Base-by-base conservation (phyloP, 2,888 invertebrate species). In the Temnothorax ravouxi region DNA sequence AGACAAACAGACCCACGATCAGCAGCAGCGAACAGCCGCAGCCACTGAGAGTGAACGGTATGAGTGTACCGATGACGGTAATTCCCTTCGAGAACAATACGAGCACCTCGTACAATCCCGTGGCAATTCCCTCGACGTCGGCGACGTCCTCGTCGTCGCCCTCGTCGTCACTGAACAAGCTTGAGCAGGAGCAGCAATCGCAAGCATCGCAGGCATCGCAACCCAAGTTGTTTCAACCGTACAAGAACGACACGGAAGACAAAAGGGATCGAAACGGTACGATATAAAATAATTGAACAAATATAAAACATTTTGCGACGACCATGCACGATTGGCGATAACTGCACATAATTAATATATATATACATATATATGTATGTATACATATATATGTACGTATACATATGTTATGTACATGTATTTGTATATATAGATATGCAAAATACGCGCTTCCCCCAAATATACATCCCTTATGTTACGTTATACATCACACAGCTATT, bases 201-300 rank as follows among this genome's bases (percentile, higher is more conserved):
- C 62, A 62, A 38, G 38, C 3, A 6, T 41, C 34, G 29, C 66
- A 47, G 3, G 21, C 11, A 4, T 0, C 41, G 15, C 93, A 92
- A 38, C 97, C 97, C 0, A 97, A 97, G 92, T 95, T 97, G 38
- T 97, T 97, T 93, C 97, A 97, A 93, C 97, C 97, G 0, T 97
- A 97, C 95, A 97, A 97, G 92, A 96, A 96, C 71, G 96, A 96
- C 72, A 91, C 91, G 9, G 93, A 94, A 59, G 92, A 89, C 56
- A 29, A 8, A 1, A 41, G 13, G 25, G 59, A 29, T 59, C 74
- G 18, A 29, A 74, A 74, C 44, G 66, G 66, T 47, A 29, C 38
- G 71, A 71, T 71, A 5, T 69, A 47, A 34, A 52, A 15, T 38
- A 18, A 9, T 9, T 38, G 38, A 6, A 8, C 8, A 38, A 6